Conservation (phyloP, 2,797 vertebrate species). For the Agapornis canus region DNA sequence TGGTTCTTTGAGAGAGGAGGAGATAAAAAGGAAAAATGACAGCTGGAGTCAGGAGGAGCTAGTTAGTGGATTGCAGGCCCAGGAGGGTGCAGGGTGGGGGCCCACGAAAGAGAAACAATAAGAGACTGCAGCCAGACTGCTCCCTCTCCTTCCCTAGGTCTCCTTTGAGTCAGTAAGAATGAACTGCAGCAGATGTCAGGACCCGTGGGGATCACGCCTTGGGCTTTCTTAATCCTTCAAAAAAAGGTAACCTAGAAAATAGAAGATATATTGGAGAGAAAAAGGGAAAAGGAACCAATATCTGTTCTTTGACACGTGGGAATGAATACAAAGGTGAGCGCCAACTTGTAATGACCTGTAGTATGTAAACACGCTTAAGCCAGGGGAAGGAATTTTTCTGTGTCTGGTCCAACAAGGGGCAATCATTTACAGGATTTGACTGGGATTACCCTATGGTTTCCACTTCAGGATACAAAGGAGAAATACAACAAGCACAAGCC, state of each 20-base stretch:
- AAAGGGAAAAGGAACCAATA: neutral
- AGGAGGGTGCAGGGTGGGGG: constrained; percentile 60
- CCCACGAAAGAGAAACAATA: constrained; percentile 39
- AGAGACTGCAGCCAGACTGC: constrained; percentile 42
- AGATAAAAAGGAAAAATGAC: constrained; percentile 67
- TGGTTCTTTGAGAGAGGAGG: constrained; percentile 50
- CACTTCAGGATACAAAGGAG: neutral
- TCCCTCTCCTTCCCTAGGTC: constrained; percentile 34
- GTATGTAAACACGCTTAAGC: constrained; percentile 62
- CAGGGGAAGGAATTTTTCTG: constrained; percentile 33
- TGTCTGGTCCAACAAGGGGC: constrained; percentile 28
- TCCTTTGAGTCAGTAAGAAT: constrained; percentile 56
- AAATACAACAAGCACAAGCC: neutral
- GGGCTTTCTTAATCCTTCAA: constrained; percentile 11
- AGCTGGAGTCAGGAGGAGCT: constrained; percentile 70
- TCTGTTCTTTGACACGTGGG: neutral
- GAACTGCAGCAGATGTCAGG: constrained; percentile 60
- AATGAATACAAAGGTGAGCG: constrained; percentile 49
- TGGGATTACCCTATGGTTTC: constrained; percentile 37
- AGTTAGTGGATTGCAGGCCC: constrained; percentile 64
- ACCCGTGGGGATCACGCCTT: constrained; percentile 20
- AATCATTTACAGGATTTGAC: constrained; percentile 45
- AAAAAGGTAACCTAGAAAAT: constrained; percentile 35
- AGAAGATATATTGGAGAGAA: neutral
- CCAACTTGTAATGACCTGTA: constrained; percentile 52